phyloP scores from a whole-genome alignment of 2,888 invertebrate species.

The Tetanocera ferruginea region DNA sequence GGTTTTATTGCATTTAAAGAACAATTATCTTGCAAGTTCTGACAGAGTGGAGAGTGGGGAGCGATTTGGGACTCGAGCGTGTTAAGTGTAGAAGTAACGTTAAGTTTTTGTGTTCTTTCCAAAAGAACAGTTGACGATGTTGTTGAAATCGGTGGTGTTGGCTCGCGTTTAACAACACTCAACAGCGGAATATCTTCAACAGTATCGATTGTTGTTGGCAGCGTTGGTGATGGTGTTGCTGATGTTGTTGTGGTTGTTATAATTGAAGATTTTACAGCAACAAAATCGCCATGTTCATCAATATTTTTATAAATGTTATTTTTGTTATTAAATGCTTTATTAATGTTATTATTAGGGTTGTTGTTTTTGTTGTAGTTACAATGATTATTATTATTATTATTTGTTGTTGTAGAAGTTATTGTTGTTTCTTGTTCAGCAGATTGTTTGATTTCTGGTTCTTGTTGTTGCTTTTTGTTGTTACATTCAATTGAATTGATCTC shows the following conservation, averaged over 20 bases:
- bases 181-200: slow-evolving; percentile 14
- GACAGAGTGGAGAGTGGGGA: slow-evolving; percentile 49
- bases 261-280: slow-evolving; percentile 24
- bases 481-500: slow-evolving; percentile 42
- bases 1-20: slow-evolving; percentile 31
- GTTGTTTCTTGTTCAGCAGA: slow-evolving; percentile 28
- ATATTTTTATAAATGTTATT: slow-evolving; percentile 8
- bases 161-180: slow-evolving; percentile 43
- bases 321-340: slow-evolving; percentile 39
- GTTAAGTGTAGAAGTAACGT: slow-evolving; percentile 39
- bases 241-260: slow-evolving; percentile 5
- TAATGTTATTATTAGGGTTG: slow-evolving; percentile 40
- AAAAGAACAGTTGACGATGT: background rate
- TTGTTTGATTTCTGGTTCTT: slow-evolving; percentile 15
- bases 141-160: slow-evolving; percentile 36
- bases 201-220: slow-evolving; percentile 42
- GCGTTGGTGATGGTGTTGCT: slow-evolving; percentile 30
- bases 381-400: slow-evolving; percentile 46
- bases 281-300: background rate
- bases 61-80: background rate
- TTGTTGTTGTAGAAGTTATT: slow-evolving; percentile 43
- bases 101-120: slow-evolving; percentile 24
- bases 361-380: slow-evolving; percentile 43
- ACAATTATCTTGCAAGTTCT: slow-evolving; percentile 50
- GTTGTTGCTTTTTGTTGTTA: slow-evolving; percentile 27